These are phyloP conservation scores for Aplysia californica DNA, from an alignment of 1,140 invertebrate genomes.

Conservation along the genomic window DNA sequence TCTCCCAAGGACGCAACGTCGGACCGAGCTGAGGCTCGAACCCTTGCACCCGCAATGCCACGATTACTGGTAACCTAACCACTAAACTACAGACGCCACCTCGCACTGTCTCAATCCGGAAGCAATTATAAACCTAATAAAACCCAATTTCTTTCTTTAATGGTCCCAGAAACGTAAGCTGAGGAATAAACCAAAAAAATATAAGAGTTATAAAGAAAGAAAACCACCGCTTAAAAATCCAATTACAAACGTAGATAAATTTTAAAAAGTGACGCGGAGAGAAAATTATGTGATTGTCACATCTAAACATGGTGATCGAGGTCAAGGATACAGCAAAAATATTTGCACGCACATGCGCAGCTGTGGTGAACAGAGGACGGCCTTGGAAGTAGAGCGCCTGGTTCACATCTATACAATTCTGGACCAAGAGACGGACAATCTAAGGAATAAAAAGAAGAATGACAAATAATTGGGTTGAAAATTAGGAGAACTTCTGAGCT, in stretches of 20 bases:
- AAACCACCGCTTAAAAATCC: background rate
- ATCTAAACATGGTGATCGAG: too few species aligned
- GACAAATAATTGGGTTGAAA: background rate
- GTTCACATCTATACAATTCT: slow-evolving; percentile 43
- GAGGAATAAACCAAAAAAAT: background rate
- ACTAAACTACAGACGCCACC: too few species aligned
- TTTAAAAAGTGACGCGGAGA: too few species aligned
- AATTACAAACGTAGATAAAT: background rate
- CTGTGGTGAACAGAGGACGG: slow-evolving; percentile 41
- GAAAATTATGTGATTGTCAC: too few species aligned
- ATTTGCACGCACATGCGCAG: slow-evolving; percentile 32
- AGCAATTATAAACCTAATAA: too few species aligned
- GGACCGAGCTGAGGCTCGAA: too few species aligned
- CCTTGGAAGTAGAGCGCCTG: slow-evolving; percentile 40
- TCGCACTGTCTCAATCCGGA: too few species aligned
- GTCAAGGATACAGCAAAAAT: slow-evolving; percentile 49
- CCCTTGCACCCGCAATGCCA: too few species aligned
- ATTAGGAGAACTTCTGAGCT: background rate
- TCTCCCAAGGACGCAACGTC: too few species aligned
- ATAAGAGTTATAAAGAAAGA: background rate
- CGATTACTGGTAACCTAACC: too few species aligned
- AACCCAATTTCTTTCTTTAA: too few species aligned
- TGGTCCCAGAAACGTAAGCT: too few species aligned
- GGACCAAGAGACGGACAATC: slow-evolving; percentile 38
- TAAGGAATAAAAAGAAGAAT: slow-evolving; percentile 21